phyloP scores from a whole-genome alignment of 2,888 invertebrate genomes.

The Lampropteryx suffumata region DNA sequence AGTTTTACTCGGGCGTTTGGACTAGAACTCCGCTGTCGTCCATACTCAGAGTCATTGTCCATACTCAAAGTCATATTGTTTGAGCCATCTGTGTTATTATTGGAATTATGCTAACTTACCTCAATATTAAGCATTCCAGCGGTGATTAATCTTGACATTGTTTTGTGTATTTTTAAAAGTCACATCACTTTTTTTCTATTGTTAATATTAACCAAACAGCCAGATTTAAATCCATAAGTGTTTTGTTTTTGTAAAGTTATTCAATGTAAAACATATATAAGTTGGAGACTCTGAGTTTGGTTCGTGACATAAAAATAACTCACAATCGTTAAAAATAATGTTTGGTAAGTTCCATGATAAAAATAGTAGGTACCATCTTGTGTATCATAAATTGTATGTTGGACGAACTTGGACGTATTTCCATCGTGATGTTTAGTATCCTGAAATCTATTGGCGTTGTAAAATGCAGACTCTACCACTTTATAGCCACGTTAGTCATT shows the following conservation, averaged over 20 bases:
- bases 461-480: conserved; percentile 9
- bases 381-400: conserved; percentile 38
- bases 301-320: conserved; percentile 47
- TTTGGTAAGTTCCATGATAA: conserved; percentile 38
- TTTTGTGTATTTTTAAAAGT: too few relatives aligned
- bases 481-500: conserved; percentile 9
- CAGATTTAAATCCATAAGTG: too few relatives aligned
- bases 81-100: too few relatives aligned
- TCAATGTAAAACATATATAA: too few relatives aligned
- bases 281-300: neutral
- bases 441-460: conserved; percentile 9
- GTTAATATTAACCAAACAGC: too few relatives aligned
- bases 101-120: too few relatives aligned
- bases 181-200: too few relatives aligned
- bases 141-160: too few relatives aligned
- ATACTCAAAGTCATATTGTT: neutral
- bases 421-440: conserved; percentile 13
- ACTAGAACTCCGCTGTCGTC: conserved; percentile 16
- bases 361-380: conserved; percentile 37
- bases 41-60: conserved; percentile 1
- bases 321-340: conserved; percentile 48
- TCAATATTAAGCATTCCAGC: too few relatives aligned
- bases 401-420: conserved; percentile 23
- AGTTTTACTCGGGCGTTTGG: conserved; percentile 46
- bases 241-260: too few relatives aligned